Base-by-base conservation (phyloP, 2,113 vertebrate genomes). In the Ceuthmochares aereus region DNA sequence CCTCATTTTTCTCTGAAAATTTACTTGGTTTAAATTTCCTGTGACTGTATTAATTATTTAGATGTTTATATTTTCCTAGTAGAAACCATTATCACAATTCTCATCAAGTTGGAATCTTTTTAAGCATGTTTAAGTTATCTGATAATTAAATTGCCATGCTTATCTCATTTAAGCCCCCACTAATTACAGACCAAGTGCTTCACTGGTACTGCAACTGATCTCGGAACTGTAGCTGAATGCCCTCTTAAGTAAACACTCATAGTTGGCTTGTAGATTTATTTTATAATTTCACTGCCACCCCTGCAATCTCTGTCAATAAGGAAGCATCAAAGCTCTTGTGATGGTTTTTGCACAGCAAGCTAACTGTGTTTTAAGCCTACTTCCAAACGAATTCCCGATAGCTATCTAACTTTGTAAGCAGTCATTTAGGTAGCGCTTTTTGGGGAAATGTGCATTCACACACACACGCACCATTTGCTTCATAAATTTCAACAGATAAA, bases 21-120 rank as follows among this genome's bases (percentile, higher is more conserved):
- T 90, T 81, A 87, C 54, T 87, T 86, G 47, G 92, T 92, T 95
- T 94, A 89, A 78, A 87, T 93, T 93, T 90, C 83, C 66, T 60
- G 80, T 10, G 80, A 90, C 49, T 69, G 19, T 90, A 94, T 97
- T 90, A 97, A 96, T 96, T 95, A 97, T 96, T 96, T 96, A 94
- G 88, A 82, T 92, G 95, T 94, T 97, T 88, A 84, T 95, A 90
- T 94, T 96, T 97, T 93, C 69, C 75, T 22, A 89, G 84, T 89
- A 75, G 73, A 89, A 96, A 97, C 95, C 69, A 94, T 80, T 72
- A 95, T 55, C 73, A 42, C 69, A 86, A 52, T 92, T 94, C 92
- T 89, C 79, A 92, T 76, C 80, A 72, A 89, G 85, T n/a, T 81
- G 51, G 73, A 94, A 87, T 89, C 49, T 73, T 94, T 93, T 64